Percentiles rank a stretch among this genome's conserved stretches.
These are phyloP conservation scores for Xenentodon cancila DNA, from an alignment of 2,797 vertebrate genomes.

Conservation along the genomic window DNA sequence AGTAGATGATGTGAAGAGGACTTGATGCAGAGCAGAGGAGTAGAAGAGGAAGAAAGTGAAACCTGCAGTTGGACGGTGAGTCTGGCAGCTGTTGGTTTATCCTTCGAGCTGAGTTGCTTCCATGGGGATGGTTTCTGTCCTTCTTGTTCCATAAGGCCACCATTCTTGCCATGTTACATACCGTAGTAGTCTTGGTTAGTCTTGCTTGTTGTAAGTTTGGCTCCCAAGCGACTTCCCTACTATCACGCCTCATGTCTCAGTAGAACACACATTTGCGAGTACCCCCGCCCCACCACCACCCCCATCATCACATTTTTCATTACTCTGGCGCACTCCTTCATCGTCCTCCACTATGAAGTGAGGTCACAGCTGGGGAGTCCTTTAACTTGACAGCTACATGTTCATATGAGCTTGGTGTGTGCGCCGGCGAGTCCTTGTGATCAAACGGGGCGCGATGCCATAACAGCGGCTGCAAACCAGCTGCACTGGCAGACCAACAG, in stretches of 20 bases:
- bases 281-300: not conserved
- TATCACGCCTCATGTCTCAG: constrained; percentile 23
- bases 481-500: constrained; percentile 56
- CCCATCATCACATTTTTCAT: constrained; percentile 1
- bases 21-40: constrained; percentile 8
- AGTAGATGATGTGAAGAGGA: constrained; percentile 14
- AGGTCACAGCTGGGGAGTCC: constrained; percentile 85
- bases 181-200: no score
- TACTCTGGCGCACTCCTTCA: constrained; percentile 17
- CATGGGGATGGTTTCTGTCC: no score
- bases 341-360: constrained; percentile 69
- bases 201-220: constrained; percentile 16
- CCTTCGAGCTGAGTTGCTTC: no score
- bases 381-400: constrained; percentile 84
- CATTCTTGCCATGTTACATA: no score
- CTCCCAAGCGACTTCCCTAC: constrained; percentile 23
- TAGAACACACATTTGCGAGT: constrained; percentile 12
- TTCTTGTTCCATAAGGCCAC: no score
- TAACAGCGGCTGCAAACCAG: constrained; percentile 59
- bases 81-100: no score
- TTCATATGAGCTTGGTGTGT: constrained; percentile 48
- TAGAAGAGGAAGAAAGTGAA: not conserved
- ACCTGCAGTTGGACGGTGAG: no score
- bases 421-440: constrained; percentile 35
- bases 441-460: constrained; percentile 54